Evolutionary conservation across 2,113 vertebrate species (phyloP).

Genomic region (Macrotis lagotis): DNA sequence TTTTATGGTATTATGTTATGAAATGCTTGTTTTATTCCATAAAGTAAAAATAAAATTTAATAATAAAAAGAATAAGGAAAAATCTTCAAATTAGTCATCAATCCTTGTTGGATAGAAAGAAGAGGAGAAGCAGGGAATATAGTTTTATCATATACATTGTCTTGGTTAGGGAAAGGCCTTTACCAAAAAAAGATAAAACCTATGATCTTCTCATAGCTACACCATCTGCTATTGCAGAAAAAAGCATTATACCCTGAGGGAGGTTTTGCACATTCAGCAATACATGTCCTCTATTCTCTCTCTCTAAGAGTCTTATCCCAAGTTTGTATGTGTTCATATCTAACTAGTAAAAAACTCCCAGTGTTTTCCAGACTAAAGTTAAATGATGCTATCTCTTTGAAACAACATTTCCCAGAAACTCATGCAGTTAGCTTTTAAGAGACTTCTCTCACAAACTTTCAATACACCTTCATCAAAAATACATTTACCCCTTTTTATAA

Average conservation of each 20-base stretch:
- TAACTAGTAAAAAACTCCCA: background rate
- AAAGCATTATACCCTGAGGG: background rate
- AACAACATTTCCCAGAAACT: background rate
- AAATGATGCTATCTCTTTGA: background rate
- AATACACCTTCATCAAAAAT: background rate
- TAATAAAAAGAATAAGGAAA: too few species aligned
- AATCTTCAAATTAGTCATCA: too few species aligned
- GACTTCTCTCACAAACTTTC: slow-evolving; percentile 5
- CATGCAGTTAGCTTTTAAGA: background rate
- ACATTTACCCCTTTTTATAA: background rate
- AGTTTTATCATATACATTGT: background rate
- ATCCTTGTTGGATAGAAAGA: too few species aligned
- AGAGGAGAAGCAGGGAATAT: too few species aligned
- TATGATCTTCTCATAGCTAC: background rate
- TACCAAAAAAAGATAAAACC: background rate
- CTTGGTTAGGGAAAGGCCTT: background rate
- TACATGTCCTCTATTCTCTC: background rate
- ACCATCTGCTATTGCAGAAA: background rate
- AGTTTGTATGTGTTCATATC: background rate
- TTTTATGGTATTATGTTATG: too few species aligned
- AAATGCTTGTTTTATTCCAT: too few species aligned
- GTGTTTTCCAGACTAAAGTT: background rate
- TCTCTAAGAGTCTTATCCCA: background rate
- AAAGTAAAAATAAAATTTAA: too few species aligned
- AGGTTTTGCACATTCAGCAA: background rate